Base-by-base conservation (phyloP, 2,888 invertebrate genomes). In the Brassicogethes aeneus region DNA sequence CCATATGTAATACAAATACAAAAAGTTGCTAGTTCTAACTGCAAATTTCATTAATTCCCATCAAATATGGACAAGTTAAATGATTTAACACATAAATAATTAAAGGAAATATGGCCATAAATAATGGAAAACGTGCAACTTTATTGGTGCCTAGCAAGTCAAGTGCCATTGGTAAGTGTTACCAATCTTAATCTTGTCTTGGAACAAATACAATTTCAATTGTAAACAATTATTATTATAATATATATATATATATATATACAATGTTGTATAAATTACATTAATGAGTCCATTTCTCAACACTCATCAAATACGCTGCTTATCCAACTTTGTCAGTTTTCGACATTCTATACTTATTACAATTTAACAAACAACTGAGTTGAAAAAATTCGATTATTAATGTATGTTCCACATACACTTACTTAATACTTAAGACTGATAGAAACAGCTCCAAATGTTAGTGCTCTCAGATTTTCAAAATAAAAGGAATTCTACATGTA, bases 201-300 rank as follows among this genome's bases (percentile, higher is more conserved):
- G 10, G 23, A 39, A 41, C 41, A 44, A 44, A 41, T 44, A 44
- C 41, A 44, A 39, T 23, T 32, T 29, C 36, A 39, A 42, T 36
- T 42, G 42, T 40, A 40, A 37, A 40, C 16, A 40, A 31, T 16
- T 36, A 46, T 34, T 41, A 39, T 34, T 34, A 41, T 17, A 45
- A 41, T 43, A 46, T 46, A n/a, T n/a, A n/a, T n/a, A n/a, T n/a
- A n/a, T n/a, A n/a, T n/a, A n/a, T n/a, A n/a, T n/a, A 36, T 46
- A 43, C 46, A 46, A 41, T 36, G 14, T 37, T 39, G 34, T 41
- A 37, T 46, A 37, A 38, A 39, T 15, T 39, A 16, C 8, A 44
- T 34, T 40, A 35, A 34, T 33, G 43, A 43, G 46, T 43, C 41
- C 37, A 17, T 38, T 23, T 32, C 43, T 43, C 39, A 23, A 15